These are phyloP conservation scores for Siphlonurus alternatus DNA, from an alignment of 2,888 invertebrate genomes.

Conservation along the genomic window DNA sequence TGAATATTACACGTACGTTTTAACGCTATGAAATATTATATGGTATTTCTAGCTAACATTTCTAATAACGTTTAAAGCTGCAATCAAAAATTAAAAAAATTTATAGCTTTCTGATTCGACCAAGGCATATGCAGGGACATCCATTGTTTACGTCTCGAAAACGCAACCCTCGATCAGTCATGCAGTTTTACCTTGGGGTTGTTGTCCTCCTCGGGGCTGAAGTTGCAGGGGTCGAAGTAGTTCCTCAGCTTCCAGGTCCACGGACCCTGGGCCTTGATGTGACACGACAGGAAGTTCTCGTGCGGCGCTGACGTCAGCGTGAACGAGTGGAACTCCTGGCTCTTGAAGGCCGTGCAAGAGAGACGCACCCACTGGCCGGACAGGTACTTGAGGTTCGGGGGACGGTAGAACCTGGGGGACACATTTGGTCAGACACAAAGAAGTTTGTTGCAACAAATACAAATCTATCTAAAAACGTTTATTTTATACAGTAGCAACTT, in stretches of 20 bases:
- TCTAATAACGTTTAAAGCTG: no score
- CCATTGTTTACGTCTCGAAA: no score
- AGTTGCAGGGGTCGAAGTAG: conserved; percentile 86
- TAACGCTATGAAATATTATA: no score
- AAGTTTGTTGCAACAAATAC: no score
- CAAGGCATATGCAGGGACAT: no score
- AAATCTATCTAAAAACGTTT: no score
- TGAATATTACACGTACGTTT: no score
- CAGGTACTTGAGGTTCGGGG: conserved; percentile 84
- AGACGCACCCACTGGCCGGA: conserved; percentile 91
- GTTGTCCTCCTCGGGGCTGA: conserved; percentile 65
- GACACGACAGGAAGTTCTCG: conserved; percentile 85
- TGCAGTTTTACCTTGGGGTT: conserved; percentile 47
- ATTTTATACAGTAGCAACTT: no score
- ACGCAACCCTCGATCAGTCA: no score
- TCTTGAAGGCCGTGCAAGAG: conserved; percentile 76
- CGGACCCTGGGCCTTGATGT: conserved; percentile 82
- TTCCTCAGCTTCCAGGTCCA: conserved; percentile 96
- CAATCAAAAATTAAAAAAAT: not conserved
- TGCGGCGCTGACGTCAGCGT: conserved; percentile 92
- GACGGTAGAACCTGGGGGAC: conserved; percentile 87
- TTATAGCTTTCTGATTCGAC: not conserved
- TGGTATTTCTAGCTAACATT: no score
- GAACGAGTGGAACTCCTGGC: conserved; percentile 87
- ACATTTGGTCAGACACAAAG: no score